phyloP scores from a whole-genome alignment of 2,113 vertebrate species.

The Gavialis gangeticus region DNA sequence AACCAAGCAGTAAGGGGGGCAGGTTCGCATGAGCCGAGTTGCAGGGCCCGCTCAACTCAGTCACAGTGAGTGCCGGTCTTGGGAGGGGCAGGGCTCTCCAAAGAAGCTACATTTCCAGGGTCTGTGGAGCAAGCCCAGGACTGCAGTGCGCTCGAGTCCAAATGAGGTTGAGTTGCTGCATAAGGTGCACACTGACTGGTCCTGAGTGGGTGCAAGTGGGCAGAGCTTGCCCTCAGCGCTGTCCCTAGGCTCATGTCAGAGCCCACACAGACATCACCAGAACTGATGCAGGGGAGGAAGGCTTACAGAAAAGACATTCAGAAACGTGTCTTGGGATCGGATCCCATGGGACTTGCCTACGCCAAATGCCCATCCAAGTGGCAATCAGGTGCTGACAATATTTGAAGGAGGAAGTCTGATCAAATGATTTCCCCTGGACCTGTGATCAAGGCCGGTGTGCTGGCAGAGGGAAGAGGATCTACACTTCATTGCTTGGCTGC shows the following conservation, averaged over 20 bases:
- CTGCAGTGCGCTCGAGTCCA: too few relatives aligned
- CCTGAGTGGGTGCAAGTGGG: too few relatives aligned
- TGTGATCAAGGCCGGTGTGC: background rate
- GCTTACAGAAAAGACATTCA: background rate
- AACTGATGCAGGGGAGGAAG: too few relatives aligned
- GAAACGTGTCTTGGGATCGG: background rate
- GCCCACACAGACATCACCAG: too few relatives aligned
- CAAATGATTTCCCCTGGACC: background rate
- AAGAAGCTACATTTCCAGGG: background rate
- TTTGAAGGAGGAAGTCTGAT: background rate
- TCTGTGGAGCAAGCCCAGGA: too few relatives aligned
- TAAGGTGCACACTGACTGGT: too few relatives aligned
- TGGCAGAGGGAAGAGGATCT: background rate
- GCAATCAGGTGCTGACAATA: background rate
- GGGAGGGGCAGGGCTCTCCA: background rate
- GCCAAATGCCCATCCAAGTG: background rate
- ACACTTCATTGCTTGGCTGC: background rate
- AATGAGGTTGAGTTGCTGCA: too few relatives aligned
- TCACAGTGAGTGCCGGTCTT: background rate
- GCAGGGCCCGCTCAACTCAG: background rate
- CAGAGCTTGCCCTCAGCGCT: too few relatives aligned
- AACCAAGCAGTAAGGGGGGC: slow-evolving; percentile 27
- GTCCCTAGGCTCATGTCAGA: too few relatives aligned
- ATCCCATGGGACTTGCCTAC: background rate
- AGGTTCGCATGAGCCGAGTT: slow-evolving; percentile 43